A percentile compares a stretch with the other conserved stretches of the same genome.
Evolutionary conservation across 1,140 invertebrate genomes (phyloP).

Genomic region (Halictus rubicundus): DNA sequence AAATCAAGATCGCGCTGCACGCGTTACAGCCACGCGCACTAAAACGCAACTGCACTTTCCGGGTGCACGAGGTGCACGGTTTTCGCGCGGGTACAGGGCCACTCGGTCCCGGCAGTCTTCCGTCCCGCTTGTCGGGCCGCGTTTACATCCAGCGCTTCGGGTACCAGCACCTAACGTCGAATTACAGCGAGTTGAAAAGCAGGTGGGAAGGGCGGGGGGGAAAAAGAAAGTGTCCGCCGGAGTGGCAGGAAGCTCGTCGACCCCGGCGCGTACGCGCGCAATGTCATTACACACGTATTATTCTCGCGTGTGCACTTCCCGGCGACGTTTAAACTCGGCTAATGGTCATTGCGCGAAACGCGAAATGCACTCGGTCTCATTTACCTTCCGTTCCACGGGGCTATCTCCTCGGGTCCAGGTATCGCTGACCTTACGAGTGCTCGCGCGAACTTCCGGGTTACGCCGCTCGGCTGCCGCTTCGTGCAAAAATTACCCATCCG

Average conservation of each 20-base stretch:
- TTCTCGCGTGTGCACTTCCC: slow-evolving; percentile 53
- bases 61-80: no score
- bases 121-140: no score
- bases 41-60: no score
- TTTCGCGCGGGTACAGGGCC: no score
- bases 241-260: background rate
- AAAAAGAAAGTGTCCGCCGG: background rate
- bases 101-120: no score
- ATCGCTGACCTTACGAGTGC: slow-evolving; percentile 48
- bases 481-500: background rate
- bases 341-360: slow-evolving; percentile 51
- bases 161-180: slow-evolving; percentile 15
- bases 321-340: slow-evolving; percentile 54
- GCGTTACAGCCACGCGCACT: no score
- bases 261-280: no score
- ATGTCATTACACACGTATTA: slow-evolving; percentile 34
- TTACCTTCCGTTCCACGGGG: slow-evolving; percentile 39
- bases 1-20: no score
- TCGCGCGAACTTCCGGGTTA: slow-evolving; percentile 24
- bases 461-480: background rate
- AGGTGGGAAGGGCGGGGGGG: background rate
- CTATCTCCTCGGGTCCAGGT: slow-evolving; percentile 18
- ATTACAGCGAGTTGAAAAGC: background rate
- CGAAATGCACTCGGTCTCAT: slow-evolving; percentile 47
- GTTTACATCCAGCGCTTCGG: no score